phyloP scores from a whole-genome alignment of 2,797 vertebrate genomes.

The Myotis pilosus region DNA sequence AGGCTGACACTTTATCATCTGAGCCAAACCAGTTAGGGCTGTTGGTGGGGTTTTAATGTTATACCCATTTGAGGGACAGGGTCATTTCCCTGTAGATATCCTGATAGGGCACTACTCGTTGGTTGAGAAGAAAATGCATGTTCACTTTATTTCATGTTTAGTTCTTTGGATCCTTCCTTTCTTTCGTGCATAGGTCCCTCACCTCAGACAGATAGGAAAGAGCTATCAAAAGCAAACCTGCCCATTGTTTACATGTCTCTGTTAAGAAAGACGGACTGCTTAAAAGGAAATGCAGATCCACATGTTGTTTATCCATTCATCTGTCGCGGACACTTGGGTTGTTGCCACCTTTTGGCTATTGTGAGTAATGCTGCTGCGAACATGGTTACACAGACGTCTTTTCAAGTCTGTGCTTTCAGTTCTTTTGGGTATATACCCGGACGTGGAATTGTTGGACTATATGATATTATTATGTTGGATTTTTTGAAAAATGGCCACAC shows the following conservation, averaged over 20 bases:
- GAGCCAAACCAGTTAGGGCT: no score
- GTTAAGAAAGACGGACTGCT: background rate
- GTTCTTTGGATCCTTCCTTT: background rate
- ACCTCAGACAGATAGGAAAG: background rate
- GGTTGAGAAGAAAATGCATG: background rate
- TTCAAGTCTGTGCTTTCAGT: background rate
- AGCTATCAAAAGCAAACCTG: background rate
- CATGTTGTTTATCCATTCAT: background rate
- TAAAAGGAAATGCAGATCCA: background rate
- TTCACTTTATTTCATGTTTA: background rate
- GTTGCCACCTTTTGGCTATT: background rate
- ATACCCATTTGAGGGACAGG: background rate
- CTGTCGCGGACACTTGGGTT: background rate
- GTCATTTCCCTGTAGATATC: background rate
- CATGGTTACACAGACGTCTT: fast-evolving
- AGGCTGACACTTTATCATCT: no score
- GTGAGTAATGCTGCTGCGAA: background rate
- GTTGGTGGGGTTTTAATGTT: background rate
- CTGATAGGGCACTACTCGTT: background rate
- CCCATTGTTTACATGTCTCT: background rate
- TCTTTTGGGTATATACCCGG: background rate
- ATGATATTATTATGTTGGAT: background rate
- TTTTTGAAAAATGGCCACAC: background rate
- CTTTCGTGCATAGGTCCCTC: background rate
- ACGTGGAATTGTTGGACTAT: background rate